Evolutionary conservation across 2,113 vertebrate genomes (phyloP).

Genomic region (Thermophis baileyi): DNA sequence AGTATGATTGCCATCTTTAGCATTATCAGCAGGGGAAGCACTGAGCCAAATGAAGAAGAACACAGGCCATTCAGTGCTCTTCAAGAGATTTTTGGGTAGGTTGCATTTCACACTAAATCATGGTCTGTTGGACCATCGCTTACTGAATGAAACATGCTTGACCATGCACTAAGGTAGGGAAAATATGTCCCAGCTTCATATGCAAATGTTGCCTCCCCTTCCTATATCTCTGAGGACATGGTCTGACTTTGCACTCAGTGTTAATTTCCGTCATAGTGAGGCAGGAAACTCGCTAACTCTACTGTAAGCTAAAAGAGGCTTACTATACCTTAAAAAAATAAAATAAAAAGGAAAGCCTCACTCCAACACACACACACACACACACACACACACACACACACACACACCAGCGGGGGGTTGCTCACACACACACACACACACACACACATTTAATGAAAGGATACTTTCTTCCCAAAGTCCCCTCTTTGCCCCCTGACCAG

Average conservation of each 20-base stretch:
- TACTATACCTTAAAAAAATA: not conserved
- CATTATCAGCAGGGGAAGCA: not conserved
- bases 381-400: too few species aligned
- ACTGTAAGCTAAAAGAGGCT: not conserved
- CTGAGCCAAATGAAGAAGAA: not conserved
- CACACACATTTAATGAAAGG: too few species aligned
- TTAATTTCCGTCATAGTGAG: not conserved
- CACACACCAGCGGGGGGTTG: too few species aligned
- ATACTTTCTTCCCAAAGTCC: too few species aligned
- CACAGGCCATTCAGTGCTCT: not conserved
- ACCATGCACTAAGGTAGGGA: not conserved
- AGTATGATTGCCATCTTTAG: not conserved
- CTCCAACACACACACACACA: not conserved
- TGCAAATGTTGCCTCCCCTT: not conserved
- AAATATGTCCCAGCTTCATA: not conserved
- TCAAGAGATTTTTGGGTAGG: not conserved
- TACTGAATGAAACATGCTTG: not conserved
- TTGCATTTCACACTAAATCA: not conserved
- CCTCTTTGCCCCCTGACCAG: too few species aligned
- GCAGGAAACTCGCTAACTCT: not conserved
- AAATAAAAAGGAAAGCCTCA: not conserved
- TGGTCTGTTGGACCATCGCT: not conserved
- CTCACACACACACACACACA: too few species aligned
- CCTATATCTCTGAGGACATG: not conserved
- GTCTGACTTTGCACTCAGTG: not conserved